Conservation (phyloP, 2,113 vertebrate genomes). For the Lasiurus cinereus region DNA sequence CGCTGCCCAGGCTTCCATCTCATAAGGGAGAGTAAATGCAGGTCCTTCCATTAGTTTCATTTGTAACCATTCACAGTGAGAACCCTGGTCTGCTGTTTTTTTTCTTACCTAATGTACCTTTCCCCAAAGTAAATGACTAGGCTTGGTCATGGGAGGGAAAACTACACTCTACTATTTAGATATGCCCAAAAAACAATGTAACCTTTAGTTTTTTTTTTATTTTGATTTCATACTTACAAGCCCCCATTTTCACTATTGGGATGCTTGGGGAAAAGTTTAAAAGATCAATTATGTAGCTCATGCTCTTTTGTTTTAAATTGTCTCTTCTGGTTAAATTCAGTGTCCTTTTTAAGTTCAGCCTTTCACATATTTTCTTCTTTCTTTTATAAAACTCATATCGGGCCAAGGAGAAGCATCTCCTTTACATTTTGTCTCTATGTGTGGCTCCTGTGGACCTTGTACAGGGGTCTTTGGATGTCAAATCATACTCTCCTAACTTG, state of each 20-base stretch:
- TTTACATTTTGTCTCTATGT: background rate
- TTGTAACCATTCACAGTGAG: background rate
- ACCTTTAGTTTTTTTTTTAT: background rate
- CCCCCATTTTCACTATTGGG: background rate
- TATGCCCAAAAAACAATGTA: background rate
- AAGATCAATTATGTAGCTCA: background rate
- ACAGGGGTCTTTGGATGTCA: background rate
- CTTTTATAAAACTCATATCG: background rate
- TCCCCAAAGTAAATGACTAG: background rate
- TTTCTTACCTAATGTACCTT: background rate
- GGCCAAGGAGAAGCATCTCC: background rate
- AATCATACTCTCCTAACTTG: background rate
- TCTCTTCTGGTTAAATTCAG: background rate
- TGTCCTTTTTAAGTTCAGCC: background rate
- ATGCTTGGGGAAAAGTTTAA: background rate
- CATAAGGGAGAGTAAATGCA: background rate
- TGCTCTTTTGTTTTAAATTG: slow-evolving; percentile 9
- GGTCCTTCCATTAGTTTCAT: background rate
- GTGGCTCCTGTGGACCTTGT: background rate
- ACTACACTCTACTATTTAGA: background rate
- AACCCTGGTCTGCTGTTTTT: background rate
- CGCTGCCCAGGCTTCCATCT: background rate
- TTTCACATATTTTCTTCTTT: background rate
- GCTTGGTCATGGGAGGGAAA: background rate
- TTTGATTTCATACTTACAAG: background rate